A percentile compares a stretch with the other conserved stretches of the same genome.
Conservation (phyloP, 2,888 invertebrate species). For the Lithophane leautieri region DNA sequence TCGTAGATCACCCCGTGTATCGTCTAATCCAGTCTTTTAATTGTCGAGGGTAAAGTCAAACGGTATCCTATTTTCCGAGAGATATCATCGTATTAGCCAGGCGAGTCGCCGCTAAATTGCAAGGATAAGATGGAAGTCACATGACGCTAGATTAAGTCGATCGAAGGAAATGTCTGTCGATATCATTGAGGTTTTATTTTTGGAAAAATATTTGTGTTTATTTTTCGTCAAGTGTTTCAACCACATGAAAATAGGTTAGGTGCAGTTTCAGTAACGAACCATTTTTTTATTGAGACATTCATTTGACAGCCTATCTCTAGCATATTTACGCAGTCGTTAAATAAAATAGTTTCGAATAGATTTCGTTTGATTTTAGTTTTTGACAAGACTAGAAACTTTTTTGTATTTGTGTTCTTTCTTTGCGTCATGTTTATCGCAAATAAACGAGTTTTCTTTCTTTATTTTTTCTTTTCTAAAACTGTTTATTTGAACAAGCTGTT, state of each 20-base stretch:
- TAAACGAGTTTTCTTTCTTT: no score
- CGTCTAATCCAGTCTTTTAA: constrained; percentile 66
- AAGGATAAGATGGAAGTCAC: constrained; percentile 53
- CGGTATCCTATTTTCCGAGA: constrained; percentile 65
- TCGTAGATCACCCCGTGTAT: constrained; percentile 37
- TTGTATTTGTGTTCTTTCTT: no score
- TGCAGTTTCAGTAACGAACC: background rate
- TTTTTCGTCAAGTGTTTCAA: background rate
- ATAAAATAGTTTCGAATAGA: background rate
- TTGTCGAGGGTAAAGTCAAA: constrained; percentile 60
- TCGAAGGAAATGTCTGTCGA: constrained; percentile 8
- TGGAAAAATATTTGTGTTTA: background rate
- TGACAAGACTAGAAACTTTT: background rate
- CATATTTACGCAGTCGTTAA: background rate
- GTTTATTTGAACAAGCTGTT: background rate
- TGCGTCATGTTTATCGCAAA: no score
- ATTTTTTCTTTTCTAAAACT: background rate
- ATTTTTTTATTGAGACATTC: background rate
- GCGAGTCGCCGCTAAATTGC: constrained; percentile 57
- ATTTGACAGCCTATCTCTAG: background rate
- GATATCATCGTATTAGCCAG: constrained; percentile 66
- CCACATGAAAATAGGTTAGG: background rate
- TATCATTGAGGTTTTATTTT: background rate
- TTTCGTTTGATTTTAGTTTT: no score
- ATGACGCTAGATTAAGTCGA: constrained; percentile 45